Evolutionary conservation across 2,113 vertebrate species (phyloP), one percentile per base, ranked within the genome.

Genomic region (Eretmodus cyanostictus): DNA sequence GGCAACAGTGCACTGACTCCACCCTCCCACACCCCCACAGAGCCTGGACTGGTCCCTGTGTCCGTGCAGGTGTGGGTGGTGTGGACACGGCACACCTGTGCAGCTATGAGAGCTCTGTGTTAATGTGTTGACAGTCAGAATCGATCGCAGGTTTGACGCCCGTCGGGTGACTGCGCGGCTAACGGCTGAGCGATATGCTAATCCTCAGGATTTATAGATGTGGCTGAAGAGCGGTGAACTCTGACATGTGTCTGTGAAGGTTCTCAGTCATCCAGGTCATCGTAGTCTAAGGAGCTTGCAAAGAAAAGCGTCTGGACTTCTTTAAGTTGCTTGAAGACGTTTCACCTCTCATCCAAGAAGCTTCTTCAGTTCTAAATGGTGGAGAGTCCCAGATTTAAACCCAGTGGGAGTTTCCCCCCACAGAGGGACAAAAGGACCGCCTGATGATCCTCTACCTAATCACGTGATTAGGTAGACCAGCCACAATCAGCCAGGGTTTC

Each of bases 201-300:
- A 49, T 82, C 5, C 17, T 27, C 5, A 6, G 31, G 22, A 71
- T 12, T 76, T 14, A 55, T 27, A 9, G 29, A 11, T 38, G 6
- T 8, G 11, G 7, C 63, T 13, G n/a, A 22, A 40, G 29, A 42
- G 7, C 9, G 9, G 66, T 63, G 55, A 42, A 8, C 19, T 53
- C 14, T 79, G 10, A 36, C 54, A 1, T 2, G 11, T 42, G 45
- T 47, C 45, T 47, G 45, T 47, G 45, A 47, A 47, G 45, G 14
- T 47, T 47, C 45, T 47, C 45, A 47, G 14, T 47, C 45, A 2
- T 47, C 45, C 45, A 47, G 45, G 14, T 8, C 14, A 47, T 47
- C 4, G 14, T 47, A 1, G 14, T 16, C 45, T 0, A 7, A 47
- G 14, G 7, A 51, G 47, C 47, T 49, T 51, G 17, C 0, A 49